Base-by-base conservation (phyloP, 2,797 vertebrate genomes). In the Rhodeus uyekii region DNA sequence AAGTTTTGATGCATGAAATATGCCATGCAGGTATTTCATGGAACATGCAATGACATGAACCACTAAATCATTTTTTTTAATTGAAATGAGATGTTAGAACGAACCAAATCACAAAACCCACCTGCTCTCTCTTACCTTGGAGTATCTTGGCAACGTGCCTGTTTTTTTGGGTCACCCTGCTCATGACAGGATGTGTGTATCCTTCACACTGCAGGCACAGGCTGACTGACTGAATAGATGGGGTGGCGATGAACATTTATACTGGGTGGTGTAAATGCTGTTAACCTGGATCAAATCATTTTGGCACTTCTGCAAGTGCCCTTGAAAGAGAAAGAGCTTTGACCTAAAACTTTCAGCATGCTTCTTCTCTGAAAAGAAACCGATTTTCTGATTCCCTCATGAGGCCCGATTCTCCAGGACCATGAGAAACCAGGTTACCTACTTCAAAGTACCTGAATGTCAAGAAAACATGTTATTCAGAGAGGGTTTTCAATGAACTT, bases 81-180 rank as follows among this genome's bases (percentile, higher is more conserved):
- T 6, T 46, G 42, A 71, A 48, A 71, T 48, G 3, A 46, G 24
- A 16, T 18, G 38, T 27, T 44, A 27, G 24, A 46, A 44, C 9
- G 16, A 48, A 71, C 27, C 3, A 8, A 48, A 71, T 32, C 29
- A 29, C 2, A 2, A 60, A 60, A 16, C 55, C 24, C 55, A 16
- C 9, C 12, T 71, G 16, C 19, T 22, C 44, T 71, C 44, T 13
- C 44, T 71, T 48, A 32, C 44, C 27, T 71, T 48, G 18, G 18
- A 48, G 42, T 71, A 48, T 19, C 68, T 48, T 48, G 27, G 44
- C 68, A 48, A 19, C 22, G 44, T 7, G 27, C 5, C 10, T 24
- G 68, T 64, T 58, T 82, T 83, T 88, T 86, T 64, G 79, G 85
- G 83, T 84, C 81, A 83, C 48, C 42, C 53, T 58, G 72, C 44